These are phyloP conservation scores for Eueides isabella DNA, from an alignment of 1,140 invertebrate genomes.

Conservation along the genomic window DNA sequence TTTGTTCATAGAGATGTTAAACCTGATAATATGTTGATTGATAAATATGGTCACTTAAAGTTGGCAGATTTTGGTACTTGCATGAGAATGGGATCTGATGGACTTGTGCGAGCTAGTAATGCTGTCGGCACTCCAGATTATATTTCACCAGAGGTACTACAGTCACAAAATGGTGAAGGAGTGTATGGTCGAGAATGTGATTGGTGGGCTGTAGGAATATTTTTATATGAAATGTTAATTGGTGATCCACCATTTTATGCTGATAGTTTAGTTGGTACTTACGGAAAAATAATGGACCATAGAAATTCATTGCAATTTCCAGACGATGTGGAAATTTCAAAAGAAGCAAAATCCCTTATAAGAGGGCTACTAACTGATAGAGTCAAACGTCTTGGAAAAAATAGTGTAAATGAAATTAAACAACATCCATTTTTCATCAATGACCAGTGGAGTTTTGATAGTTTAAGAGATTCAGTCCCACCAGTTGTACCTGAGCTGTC, in stretches of 20 bases:
- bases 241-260: conserved; percentile 99
- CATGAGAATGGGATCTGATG: conserved; percentile 98
- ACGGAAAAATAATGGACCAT: conserved; percentile 99
- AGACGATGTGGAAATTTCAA: conserved; percentile 95
- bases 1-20: conserved; percentile 99
- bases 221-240: conserved; percentile 99
- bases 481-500: conserved; percentile 97
- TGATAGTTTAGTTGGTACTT: conserved; percentile 98
- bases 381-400: conserved; percentile 94
- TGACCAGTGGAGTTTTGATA: conserved; percentile 99
- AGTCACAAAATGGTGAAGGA: conserved; percentile 98
- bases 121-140: conserved; percentile 99
- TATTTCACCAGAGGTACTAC: conserved; percentile 98
- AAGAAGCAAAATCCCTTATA: conserved; percentile 96
- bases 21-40: conserved; percentile 98
- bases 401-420: conserved; percentile 98
- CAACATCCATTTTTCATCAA: conserved; percentile 97
- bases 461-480: conserved; percentile 95
- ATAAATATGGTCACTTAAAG: conserved; percentile 97
- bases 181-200: conserved; percentile 98
- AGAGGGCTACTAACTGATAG: conserved; percentile 96
- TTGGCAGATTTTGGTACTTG: conserved; percentile 99
- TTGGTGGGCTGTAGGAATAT: conserved; percentile 99
- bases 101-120: conserved; percentile 97
- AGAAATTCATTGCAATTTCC: conserved; percentile 98